A percentile compares a stretch with the other conserved stretches of the same genome.
Conservation (phyloP, 2,888 invertebrate genomes). For the Patella depressa region DNA sequence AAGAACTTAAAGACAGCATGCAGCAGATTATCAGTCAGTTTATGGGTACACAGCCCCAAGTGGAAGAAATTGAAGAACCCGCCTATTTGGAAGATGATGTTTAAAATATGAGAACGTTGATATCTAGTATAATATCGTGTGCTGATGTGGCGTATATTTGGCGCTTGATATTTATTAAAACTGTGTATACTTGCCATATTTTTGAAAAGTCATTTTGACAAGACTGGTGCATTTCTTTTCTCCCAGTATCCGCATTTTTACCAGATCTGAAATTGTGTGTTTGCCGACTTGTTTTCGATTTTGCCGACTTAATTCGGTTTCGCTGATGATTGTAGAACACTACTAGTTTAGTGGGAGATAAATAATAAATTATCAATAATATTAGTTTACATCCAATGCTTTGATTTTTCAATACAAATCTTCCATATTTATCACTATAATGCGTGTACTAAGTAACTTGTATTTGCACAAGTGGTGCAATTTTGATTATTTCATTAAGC, state of each 20-base stretch:
- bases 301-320: neutral
- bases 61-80: slow-evolving; percentile 39
- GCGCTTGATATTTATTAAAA: neutral
- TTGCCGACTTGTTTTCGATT: too few relatives aligned
- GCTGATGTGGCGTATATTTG: neutral
- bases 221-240: slow-evolving; percentile 3
- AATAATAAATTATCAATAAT: too few relatives aligned
- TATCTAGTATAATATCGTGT: neutral
- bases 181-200: slow-evolving; percentile 9
- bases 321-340: too few relatives aligned
- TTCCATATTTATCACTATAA: too few relatives aligned
- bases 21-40: slow-evolving; percentile 69
- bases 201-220: neutral
- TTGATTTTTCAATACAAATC: too few relatives aligned
- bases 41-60: slow-evolving; percentile 59
- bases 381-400: too few relatives aligned
- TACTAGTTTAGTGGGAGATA: too few relatives aligned
- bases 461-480: too few relatives aligned
- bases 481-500: too few relatives aligned
- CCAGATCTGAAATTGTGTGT: neutral
- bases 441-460: too few relatives aligned
- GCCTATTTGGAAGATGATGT: slow-evolving; percentile 46
- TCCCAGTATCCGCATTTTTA: neutral
- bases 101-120: slow-evolving; percentile 26
- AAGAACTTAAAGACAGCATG: slow-evolving; percentile 67